Evolutionary conservation across 2,888 invertebrate species (phyloP).

Genomic region (Dryococelus australis): DNA sequence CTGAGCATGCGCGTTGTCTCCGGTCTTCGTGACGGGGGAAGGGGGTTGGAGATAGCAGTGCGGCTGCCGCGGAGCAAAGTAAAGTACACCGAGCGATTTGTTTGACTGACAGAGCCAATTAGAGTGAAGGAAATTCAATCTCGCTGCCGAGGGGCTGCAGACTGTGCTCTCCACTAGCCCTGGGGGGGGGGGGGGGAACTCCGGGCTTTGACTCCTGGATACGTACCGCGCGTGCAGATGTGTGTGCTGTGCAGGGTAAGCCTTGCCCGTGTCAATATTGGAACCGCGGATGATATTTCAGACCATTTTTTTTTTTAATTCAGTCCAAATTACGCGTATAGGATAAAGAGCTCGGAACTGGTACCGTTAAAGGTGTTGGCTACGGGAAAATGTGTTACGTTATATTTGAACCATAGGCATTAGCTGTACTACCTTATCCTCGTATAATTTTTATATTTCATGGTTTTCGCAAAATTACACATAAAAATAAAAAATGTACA

Average conservation of each 20-base stretch:
- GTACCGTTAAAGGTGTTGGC: too few relatives aligned
- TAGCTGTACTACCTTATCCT: too few relatives aligned
- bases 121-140: conserved; percentile 42
- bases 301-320: not conserved
- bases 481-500: too few relatives aligned
- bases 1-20: not conserved
- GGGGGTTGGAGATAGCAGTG: too few relatives aligned
- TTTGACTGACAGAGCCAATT: conserved; percentile 43
- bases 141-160: conserved; percentile 26
- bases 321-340: too few relatives aligned
- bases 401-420: too few relatives aligned
- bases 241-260: not conserved
- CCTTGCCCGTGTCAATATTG: not conserved
- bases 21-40: not conserved
- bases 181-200: not conserved
- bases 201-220: conserved; percentile 16
- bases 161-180: conserved; percentile 24
- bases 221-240: not conserved
- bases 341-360: too few relatives aligned
- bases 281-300: conserved; percentile 16
- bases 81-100: conserved; percentile 35
- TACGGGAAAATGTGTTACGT: too few relatives aligned
- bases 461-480: too few relatives aligned
- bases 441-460: too few relatives aligned
- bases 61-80: not conserved